Evolutionary conservation across 2,113 vertebrate species (phyloP), one percentile per base, ranked within the genome.

Genomic region (Aleadryas rufinucha): DNA sequence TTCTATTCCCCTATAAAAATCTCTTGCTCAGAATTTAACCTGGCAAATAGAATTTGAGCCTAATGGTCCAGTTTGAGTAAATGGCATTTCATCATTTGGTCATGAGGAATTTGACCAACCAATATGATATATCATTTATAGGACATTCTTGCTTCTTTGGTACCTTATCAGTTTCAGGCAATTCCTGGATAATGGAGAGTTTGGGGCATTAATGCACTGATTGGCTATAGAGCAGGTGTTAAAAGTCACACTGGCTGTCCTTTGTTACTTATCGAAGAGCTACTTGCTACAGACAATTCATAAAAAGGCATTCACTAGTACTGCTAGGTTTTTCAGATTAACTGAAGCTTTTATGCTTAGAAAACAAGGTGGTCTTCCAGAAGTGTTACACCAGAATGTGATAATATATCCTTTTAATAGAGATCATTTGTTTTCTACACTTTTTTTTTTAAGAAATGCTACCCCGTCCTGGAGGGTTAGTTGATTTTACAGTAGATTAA

Each of bases 401-500:
- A 30, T 68, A 78, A 28, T 71, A 5, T 84, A 60, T 84, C 41
- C 84, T 56, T 93, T 95, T 79, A 95, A 78, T 50, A 57, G 45
- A 72, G 53, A 88, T 84, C 5, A 76, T 76, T 95, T 94, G 35
- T 89, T 90, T 94, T 88, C 47, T 85, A 9, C n/a, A 16, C 42
- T 50, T 76, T 92, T 88, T 74, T 37, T 56, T 42, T 61, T 64
- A 12, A 94, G 44, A 90, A 93, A 87, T 57, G 39, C 24, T 92
- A 56, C 65, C 69, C 57, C 7, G 64, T 39, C 50, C 57, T 95
- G 33, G 52, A 66, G 42, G 12, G 35, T 93, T 89, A 93, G 84
- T 88, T 94, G 92, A 94, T 93, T 97, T 96, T 97, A 86, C 89
- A 91, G 79, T 89, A 91, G 90, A 84, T 90, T 92, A 94, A 84